Conservation (phyloP, 2,797 vertebrate species). For the Aratinga solstitialis region DNA sequence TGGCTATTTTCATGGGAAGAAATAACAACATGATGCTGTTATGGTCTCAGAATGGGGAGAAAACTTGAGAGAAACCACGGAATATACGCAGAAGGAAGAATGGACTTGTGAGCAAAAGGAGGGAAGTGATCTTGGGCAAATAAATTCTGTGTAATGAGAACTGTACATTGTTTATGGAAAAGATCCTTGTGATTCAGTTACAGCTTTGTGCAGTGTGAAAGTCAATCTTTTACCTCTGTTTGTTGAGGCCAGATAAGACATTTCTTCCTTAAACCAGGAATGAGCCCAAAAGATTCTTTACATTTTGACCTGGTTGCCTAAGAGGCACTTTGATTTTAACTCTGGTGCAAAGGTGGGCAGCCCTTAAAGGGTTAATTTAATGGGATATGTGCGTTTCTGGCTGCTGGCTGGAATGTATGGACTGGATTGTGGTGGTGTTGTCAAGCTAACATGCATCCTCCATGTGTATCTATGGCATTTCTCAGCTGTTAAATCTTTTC, state of each 20-base stretch:
- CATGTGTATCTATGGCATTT: not conserved
- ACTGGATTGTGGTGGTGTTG: not conserved
- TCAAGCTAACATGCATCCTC: not conserved
- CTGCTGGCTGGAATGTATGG: not conserved
- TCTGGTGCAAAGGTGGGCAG: not conserved
- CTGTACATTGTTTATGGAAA: constrained; percentile 4
- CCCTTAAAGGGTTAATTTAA: not conserved
- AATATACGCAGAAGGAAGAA: not conserved
- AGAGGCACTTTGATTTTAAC: not conserved
- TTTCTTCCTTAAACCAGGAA: constrained; percentile 19
- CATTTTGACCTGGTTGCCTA: not conserved
- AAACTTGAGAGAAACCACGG: constrained; percentile 8
- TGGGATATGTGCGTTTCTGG: not conserved
- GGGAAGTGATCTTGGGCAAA: not conserved
- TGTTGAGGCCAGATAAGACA: not conserved
- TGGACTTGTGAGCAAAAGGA: not conserved
- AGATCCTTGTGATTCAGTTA: not conserved
- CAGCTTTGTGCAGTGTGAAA: constrained; percentile 6
- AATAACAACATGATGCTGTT: not conserved
- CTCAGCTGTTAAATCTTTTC: constrained; percentile 21
- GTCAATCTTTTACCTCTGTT: not conserved
- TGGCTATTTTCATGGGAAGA: not conserved
- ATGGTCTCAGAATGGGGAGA: not conserved
- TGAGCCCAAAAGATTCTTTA: not conserved
- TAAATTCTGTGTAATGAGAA: not conserved